Evolutionary conservation across 2,888 invertebrate species (phyloP), one percentile per base, ranked within the genome.

Genomic region (Ornithoptera priamus): DNA sequence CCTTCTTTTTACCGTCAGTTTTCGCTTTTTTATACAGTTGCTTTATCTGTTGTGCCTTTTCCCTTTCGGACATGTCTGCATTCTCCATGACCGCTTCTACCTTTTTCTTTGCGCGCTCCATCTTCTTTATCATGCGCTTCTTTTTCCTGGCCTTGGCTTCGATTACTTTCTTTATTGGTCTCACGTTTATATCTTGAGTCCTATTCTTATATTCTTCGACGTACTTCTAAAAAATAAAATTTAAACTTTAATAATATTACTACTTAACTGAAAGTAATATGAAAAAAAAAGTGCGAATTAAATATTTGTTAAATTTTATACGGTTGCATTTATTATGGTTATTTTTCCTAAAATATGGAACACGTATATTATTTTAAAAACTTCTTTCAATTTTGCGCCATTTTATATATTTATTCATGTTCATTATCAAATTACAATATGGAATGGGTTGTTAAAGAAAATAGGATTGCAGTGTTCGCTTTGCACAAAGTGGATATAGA

Each of bases 121-220:
- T 89, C 83, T 96, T 96, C 81, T 95, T 96, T 71, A 97, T 85
- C 73, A 97, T 96, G 75, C 98, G 96, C 87, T 95, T 96, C 95
- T 99, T 98, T 94, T 99, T 99, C 69, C 99, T 95, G 0, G 98
- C 98, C 90, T 98, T 99, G 0, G 99, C 99, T 92, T 99, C 99
- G 76, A 98, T 95, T 0, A 99, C 97, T 90, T 99, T 99, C 92
- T 99, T 99, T 73, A 99, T 98, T 18, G 99, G 98, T 72, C 98
- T 94, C 0, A 96, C 97, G 88, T 99, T 98, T 57, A 99, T 95
- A 75, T 98, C 99, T 84, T 96, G 94, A 18, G 96, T 88, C 77
- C 95, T 94, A 75, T 96, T 96, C 77, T 96, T 95, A 85, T 99
- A 99, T 80, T 98, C 97, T 58, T 96, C 95, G 0, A 97, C 95